Conservation (phyloP, 1,140 invertebrate genomes). For the Drosophila biarmipes region DNA sequence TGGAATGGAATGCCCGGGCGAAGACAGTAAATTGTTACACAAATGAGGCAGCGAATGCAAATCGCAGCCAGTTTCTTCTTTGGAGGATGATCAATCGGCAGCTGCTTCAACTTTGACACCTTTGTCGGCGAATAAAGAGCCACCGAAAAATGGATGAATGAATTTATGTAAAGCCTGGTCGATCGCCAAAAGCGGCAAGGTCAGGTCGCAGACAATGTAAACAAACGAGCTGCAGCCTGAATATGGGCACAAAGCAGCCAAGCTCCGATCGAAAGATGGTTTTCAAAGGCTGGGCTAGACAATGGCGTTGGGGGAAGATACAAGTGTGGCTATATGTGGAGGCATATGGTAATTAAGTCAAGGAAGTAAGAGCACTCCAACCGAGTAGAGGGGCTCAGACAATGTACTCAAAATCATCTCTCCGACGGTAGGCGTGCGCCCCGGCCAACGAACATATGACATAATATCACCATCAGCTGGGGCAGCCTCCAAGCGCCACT, state of each 20-base stretch:
- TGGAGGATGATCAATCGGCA: slow-evolving; percentile 61
- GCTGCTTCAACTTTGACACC: slow-evolving; percentile 57
- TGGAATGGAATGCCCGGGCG: slow-evolving; percentile 52
- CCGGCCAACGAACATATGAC: slow-evolving; percentile 60
- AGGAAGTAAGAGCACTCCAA: slow-evolving; percentile 74
- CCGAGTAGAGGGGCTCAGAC: slow-evolving; percentile 51
- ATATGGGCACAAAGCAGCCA: slow-evolving; percentile 14
- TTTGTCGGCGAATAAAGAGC: slow-evolving; percentile 62
- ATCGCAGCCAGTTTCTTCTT: slow-evolving; percentile 36
- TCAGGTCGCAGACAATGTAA: slow-evolving; percentile 49
- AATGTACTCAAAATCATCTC: slow-evolving; percentile 52
- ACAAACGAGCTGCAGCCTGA: slow-evolving; percentile 49
- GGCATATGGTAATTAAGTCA: slow-evolving; percentile 65
- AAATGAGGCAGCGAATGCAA: slow-evolving; percentile 62
- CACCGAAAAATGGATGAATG: slow-evolving; percentile 10
- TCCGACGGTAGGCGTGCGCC: slow-evolving; percentile 40
- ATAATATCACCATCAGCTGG: slow-evolving; percentile 56
- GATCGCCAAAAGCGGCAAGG: slow-evolving; percentile 65
- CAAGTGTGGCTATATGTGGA: slow-evolving; percentile 2
- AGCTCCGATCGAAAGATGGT: slow-evolving; percentile 30
- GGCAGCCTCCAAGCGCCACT: slow-evolving; percentile 45
- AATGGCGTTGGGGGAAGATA: neutral
- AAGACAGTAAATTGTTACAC: slow-evolving; percentile 68
- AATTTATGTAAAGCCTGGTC: slow-evolving; percentile 71
- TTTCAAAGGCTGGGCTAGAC: slow-evolving; percentile 24